phyloP scores from a whole-genome alignment of 2,113 vertebrate genomes.

The Megaceryle maxima region DNA sequence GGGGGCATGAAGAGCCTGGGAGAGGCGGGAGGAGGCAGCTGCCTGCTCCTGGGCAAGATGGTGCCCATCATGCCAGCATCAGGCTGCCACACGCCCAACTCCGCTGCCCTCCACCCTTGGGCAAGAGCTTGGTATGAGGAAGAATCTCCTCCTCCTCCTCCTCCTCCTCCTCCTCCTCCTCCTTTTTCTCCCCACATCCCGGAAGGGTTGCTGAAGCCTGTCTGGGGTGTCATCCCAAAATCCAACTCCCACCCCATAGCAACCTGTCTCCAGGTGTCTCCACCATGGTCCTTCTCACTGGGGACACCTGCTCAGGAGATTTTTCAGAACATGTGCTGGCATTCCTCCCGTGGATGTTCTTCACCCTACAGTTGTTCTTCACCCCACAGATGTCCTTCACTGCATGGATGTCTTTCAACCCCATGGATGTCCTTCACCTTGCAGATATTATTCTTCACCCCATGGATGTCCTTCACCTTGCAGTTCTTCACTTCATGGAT shows the following conservation, averaged over 20 bases:
- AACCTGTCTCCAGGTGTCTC: rapidly evolving
- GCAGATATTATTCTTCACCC: background rate
- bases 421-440: background rate
- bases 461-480: rapidly evolving
- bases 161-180: background rate
- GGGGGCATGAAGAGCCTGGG: background rate
- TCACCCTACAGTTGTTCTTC: background rate
- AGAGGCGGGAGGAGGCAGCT: background rate
- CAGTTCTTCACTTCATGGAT: background rate
- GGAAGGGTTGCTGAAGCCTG: rapidly evolving
- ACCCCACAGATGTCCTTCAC: background rate
- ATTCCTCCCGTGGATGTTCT: background rate
- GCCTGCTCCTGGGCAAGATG: background rate
- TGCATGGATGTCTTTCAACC: background rate
- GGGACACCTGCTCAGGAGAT: too few species aligned
- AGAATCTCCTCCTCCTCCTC: background rate
- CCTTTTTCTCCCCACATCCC: background rate
- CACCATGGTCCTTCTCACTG: rapidly evolving
- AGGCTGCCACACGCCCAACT: background rate
- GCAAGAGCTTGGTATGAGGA: conserved; percentile 22
- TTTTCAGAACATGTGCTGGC: background rate
- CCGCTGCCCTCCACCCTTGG: background rate
- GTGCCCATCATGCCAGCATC: background rate
- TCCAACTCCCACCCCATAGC: background rate
- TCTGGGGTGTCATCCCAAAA: rapidly evolving